A percentile compares a stretch with the other conserved stretches of the same genome.
These are phyloP conservation scores for Ennomos erosarius DNA, from an alignment of 2,888 invertebrate genomes.

Conservation along the genomic window DNA sequence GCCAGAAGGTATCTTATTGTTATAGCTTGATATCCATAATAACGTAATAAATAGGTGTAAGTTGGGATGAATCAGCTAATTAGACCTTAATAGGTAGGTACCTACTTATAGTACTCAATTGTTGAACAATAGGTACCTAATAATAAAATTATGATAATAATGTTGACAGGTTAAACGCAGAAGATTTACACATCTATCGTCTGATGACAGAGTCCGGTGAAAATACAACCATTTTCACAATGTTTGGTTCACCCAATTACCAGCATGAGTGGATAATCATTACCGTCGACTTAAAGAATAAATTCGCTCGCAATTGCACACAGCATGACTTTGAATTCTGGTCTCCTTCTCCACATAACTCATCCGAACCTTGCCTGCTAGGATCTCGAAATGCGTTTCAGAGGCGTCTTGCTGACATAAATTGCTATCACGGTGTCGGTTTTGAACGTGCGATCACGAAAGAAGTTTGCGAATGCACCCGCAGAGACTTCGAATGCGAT, in stretches of 20 bases:
- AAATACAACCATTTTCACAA: conserved; percentile 95
- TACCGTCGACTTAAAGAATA: conserved; percentile 86
- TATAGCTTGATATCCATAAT: too few species aligned
- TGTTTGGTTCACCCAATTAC: conserved; percentile 93
- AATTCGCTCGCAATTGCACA: conserved; percentile 86
- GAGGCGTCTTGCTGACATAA: conserved; percentile 88
- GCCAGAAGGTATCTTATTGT: too few species aligned
- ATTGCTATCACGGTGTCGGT: conserved; percentile 93
- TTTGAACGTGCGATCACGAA: conserved; percentile 89
- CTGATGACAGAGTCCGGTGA: conserved; percentile 97
- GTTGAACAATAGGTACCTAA: conserved; percentile 32
- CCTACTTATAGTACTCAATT: conserved; percentile 21
- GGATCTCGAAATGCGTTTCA: conserved; percentile 92
- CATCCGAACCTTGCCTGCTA: conserved; percentile 89
- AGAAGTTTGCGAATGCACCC: conserved; percentile 91
- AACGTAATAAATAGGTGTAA: too few species aligned
- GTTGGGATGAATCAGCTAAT: too few species aligned
- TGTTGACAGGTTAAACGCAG: conserved; percentile 86
- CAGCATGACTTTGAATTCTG: conserved; percentile 94
- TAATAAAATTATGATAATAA: conserved; percentile 3
- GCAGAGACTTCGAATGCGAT: conserved; percentile 94
- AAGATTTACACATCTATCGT: conserved; percentile 93
- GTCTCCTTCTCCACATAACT: conserved; percentile 89
- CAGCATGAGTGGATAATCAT: conserved; percentile 95
- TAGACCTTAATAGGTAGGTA: too few species aligned